These are phyloP conservation scores for Lepus europaeus DNA, from an alignment of 2,113 vertebrate species.

Conservation along the genomic window DNA sequence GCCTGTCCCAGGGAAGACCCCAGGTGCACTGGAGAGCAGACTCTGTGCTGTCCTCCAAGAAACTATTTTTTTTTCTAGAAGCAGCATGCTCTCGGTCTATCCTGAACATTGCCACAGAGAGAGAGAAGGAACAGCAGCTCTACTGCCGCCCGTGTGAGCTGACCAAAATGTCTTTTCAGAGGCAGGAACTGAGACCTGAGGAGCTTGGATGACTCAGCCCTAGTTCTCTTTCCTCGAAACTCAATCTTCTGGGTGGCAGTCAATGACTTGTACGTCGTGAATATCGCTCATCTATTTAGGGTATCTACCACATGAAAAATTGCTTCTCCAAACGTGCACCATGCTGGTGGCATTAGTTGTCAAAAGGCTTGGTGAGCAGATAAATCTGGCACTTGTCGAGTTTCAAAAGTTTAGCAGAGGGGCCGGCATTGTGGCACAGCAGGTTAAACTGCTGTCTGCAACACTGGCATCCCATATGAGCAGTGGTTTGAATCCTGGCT, in stretches of 20 bases:
- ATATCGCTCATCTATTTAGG: background rate
- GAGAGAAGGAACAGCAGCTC: background rate
- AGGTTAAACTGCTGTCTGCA: no score
- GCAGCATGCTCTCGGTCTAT: background rate
- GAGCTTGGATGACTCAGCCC: background rate
- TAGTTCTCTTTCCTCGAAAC: rapidly evolving
- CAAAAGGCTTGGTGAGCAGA: background rate
- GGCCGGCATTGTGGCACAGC: no score
- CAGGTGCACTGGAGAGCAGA: background rate
- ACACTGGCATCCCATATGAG: no score
- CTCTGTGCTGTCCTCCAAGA: background rate
- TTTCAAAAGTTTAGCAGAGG: background rate
- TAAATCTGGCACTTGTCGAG: background rate
- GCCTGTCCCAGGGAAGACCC: background rate
- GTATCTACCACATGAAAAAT: background rate
- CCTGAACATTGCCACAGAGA: background rate
- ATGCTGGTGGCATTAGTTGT: background rate
- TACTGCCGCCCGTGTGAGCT: background rate
- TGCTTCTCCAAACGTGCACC: background rate
- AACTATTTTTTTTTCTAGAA: background rate
- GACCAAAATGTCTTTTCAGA: background rate
- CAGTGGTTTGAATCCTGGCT: no score
- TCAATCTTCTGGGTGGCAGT: background rate
- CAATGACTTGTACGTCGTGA: no score
- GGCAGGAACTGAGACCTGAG: background rate